Percentiles rank a stretch among this genome's conserved stretches.
phyloP scores from a whole-genome alignment of 2,888 invertebrate species.

The Agrochola lota region DNA sequence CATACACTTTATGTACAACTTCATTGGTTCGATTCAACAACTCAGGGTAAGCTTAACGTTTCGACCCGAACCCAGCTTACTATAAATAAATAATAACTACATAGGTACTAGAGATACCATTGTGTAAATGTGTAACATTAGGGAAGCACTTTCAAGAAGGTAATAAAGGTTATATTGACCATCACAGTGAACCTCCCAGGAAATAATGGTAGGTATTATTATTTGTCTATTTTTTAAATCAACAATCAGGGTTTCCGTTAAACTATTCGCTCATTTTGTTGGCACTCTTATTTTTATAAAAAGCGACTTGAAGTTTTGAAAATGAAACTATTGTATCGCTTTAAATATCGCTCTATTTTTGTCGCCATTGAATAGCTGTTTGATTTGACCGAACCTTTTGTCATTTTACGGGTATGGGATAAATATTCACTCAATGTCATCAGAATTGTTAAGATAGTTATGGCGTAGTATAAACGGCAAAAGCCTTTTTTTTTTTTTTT shows the following conservation, averaged over 20 bases:
- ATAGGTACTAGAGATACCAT: not conserved
- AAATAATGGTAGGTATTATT: not conserved
- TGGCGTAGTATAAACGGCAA: not conserved
- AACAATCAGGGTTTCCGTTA: not conserved
- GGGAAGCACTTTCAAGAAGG: not conserved
- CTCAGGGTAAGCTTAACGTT: slow-evolving; percentile 25
- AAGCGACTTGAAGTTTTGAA: too few species aligned
- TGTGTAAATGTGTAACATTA: not conserved
- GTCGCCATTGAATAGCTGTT: not conserved
- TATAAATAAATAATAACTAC: slow-evolving; percentile 44
- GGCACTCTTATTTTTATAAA: too few species aligned
- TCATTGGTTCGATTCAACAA: slow-evolving; percentile 8
- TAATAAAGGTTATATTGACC: not conserved
- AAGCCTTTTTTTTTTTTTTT: too few species aligned
- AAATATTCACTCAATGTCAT: not conserved
- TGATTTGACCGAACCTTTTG: not conserved
- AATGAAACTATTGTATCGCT: not conserved
- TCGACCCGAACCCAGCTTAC: slow-evolving; percentile 21
- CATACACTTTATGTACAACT: slow-evolving; percentile 6
- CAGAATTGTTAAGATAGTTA: not conserved
- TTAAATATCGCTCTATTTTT: not conserved
- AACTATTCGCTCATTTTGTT: not conserved
- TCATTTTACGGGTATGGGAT: not conserved
- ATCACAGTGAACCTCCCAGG: not conserved
- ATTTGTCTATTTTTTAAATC: not conserved